A percentile compares a stretch with the other conserved stretches of the same genome.
These are phyloP conservation scores for Anguilla obscura DNA, from an alignment of 2,797 vertebrate species.

Conservation along the genomic window DNA sequence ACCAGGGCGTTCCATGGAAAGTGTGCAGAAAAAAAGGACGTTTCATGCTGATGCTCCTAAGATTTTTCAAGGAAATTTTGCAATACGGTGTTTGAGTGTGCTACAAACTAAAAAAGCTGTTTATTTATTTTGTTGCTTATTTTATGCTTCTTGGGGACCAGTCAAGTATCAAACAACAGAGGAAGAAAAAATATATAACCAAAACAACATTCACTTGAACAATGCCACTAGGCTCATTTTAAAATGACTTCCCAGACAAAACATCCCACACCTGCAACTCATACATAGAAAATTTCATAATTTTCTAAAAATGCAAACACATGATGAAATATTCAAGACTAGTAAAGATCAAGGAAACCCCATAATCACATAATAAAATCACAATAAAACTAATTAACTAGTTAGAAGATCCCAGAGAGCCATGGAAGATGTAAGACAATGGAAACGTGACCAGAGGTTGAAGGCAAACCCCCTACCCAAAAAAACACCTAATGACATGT, in stretches of 20 bases:
- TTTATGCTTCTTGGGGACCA: background rate
- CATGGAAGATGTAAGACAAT: background rate
- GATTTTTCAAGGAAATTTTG: background rate
- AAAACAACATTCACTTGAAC: background rate
- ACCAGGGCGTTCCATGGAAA: background rate
- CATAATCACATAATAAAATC: background rate
- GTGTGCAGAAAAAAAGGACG: background rate
- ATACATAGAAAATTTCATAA: background rate
- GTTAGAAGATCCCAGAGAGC: background rate
- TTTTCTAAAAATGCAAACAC: background rate
- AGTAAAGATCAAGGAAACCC: too few relatives aligned
- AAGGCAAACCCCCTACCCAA: background rate
- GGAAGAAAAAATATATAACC: background rate
- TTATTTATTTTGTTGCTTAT: background rate
- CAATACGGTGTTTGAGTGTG: background rate
- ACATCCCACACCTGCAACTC: background rate
- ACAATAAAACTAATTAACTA: background rate
- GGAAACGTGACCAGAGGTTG: background rate
- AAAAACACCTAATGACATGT: background rate
- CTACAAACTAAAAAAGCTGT: background rate
- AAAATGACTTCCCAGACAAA: background rate
- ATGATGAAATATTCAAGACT: background rate
- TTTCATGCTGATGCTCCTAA: background rate
- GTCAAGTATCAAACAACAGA: background rate
- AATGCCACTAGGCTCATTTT: background rate